phyloP scores from a whole-genome alignment of 2,888 invertebrate species.

The Pandemis corylana region DNA sequence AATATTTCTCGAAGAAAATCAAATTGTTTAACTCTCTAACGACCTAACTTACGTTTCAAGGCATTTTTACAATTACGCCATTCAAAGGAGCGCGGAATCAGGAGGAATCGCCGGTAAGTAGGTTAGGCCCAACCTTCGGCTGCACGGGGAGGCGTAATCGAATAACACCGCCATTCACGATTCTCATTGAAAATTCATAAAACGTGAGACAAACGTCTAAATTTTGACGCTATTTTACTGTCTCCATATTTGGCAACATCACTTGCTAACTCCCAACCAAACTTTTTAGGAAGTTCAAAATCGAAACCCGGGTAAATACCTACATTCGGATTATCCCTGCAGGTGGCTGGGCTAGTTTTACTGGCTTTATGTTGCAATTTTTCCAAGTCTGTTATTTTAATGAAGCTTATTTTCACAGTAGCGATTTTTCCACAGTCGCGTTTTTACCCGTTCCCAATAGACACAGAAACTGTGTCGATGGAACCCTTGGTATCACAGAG shows the following conservation, averaged over 20 bases:
- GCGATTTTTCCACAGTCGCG: too few relatives aligned
- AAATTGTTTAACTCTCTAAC: constrained; percentile 23
- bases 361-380: too few relatives aligned
- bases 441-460: too few relatives aligned
- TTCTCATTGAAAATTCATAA: constrained; percentile 24
- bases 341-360: too few relatives aligned
- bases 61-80: constrained; percentile 37
- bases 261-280: not conserved
- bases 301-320: too few relatives aligned
- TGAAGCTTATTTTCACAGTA: too few relatives aligned
- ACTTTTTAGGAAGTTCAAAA: not conserved
- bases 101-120: constrained; percentile 33
- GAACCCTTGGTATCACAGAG: too few relatives aligned
- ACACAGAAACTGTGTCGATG: too few relatives aligned
- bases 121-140: constrained; percentile 26
- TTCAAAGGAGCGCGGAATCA: constrained; percentile 33
- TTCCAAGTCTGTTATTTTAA: too few relatives aligned
- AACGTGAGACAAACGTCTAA: constrained; percentile 10
- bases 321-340: too few relatives aligned
- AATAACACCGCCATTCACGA: constrained; percentile 30
- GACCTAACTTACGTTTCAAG: constrained; percentile 27
- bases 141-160: constrained; percentile 26
- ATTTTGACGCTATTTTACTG: not conserved
- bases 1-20: constrained; percentile 18
- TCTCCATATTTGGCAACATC: too few relatives aligned